A percentile compares a stretch with the other conserved stretches of the same genome.
phyloP scores from a whole-genome alignment of 2,113 vertebrate species.

The Gobiocypris rarus region DNA sequence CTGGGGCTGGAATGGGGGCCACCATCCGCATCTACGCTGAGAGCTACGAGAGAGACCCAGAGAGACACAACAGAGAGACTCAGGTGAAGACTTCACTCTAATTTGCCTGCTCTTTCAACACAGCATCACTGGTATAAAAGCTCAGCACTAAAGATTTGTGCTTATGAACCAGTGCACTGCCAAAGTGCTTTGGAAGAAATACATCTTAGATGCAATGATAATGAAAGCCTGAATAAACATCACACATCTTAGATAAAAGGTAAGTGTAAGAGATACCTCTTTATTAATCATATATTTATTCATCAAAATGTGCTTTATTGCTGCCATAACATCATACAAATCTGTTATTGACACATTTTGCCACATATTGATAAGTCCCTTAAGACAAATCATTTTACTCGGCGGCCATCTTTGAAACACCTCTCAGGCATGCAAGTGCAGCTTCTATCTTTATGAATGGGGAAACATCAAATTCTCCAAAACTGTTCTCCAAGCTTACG shows the following conservation, averaged over 20 bases:
- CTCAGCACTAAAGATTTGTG: neutral
- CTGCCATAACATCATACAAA: neutral
- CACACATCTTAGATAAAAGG: neutral
- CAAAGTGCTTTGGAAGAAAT: neutral
- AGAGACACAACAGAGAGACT: slow-evolving; percentile 88
- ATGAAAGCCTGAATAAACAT: neutral
- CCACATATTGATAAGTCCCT: neutral
- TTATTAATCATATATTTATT: no score
- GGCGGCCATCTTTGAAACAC: no score
- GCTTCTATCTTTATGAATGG: no score
- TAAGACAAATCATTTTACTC: no score
- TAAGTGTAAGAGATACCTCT: neutral
- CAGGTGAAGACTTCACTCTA: slow-evolving; percentile 78
- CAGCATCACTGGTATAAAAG: neutral
- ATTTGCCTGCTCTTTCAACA: neutral
- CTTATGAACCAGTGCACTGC: neutral
- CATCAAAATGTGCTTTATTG: no score
- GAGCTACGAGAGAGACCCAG: slow-evolving; percentile 92
- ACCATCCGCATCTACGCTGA: slow-evolving; percentile 93
- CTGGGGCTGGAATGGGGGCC: slow-evolving; percentile 85
- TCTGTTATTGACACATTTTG: neutral
- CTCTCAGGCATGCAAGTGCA: no score
- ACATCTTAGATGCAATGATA: neutral
- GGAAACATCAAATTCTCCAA: no score
- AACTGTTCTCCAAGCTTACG: no score